Base-by-base conservation (phyloP, 2,888 invertebrate species). In the Dryobota labecula region DNA sequence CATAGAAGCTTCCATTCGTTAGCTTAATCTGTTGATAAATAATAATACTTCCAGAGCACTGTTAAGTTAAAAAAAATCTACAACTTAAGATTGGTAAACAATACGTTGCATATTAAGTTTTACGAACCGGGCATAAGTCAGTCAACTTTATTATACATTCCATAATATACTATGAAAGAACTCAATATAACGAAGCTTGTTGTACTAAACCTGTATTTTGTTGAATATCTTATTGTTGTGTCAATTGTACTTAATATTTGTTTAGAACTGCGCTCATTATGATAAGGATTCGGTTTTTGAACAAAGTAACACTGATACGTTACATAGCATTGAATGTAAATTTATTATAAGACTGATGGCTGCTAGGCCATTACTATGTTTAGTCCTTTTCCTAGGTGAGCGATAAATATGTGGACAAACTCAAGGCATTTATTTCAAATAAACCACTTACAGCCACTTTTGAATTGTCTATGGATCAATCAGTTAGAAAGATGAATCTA, bases 271-370 rank as follows among this genome's bases (percentile, higher is more conserved):
- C 84, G 85, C 86, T 83, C 79, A 84, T 58, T 78, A 75, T 81
- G 60, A 68, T 87, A 86, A 86, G 83, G 63, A 82, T 82, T 86
- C 62, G 70, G 78, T 86, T 85, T 85, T 86, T 77, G 86, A 89
- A 88, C 86, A 87, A 87, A 87, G 73, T 83, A 81, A 84, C 83
- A 74, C 45, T 78, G 74, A 81, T 78, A 80, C 71, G 74, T 82
- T 78, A 80, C 71, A 76, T 84, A 78, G 45, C 75, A 73, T 73
- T 77, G 70, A 76, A 83, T 85, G 77, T 81, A 60, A 80, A 82
- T 85, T 87, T 84, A 85, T 82, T 86, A 88, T 89, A 92, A 92
- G 92, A 91, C 92, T 92, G 92, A 91, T 66, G 80, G 86, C 84
- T 79, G 78, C 62, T 85, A 82, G 67, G 78, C 76, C 82, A 85